Evolutionary conservation across 2,888 invertebrate genomes (phyloP), one percentile per base, ranked within the genome.

Genomic region (Brenthis hecate): DNA sequence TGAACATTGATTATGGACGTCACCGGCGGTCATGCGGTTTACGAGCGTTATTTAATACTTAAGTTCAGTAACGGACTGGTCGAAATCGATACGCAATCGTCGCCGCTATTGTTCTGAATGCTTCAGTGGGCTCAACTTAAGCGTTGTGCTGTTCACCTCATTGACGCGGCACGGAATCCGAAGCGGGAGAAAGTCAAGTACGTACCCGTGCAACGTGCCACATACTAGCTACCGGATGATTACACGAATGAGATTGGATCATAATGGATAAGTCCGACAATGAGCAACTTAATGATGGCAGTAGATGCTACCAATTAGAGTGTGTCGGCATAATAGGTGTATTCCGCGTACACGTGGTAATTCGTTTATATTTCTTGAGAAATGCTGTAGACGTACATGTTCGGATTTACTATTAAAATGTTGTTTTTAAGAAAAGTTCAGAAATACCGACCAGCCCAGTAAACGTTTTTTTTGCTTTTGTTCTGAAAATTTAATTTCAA

Each of bases 151-250:
- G 88, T 87, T 90, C 89, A 89, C 89, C 85, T 88, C 87, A 82
- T 85, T 85, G 87, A 87, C 85, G 85, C 85, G 87, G 85, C 87
- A 87, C 85, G 88, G 89, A 86, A 90, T 90, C 86, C 80, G 80
- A 80, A 78, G 77, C 79, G 76, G 85, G 92, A 89, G 92, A 92
- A 92, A 92, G 92, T 91, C 89, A 87, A 88, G 87, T 87, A 87
- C 88, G 80, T 80, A 81, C 80, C 73, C 81, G 84, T 84, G 81
- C 84, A 81, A 83, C 83, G 88, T 84, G 83, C 88, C 75, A 89
- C 87, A 87, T 82, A 78, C 78, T 70, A 65, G 71, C 73, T 75
- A 73, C 83, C 78, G 82, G 79, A 81, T 81, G 81, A 84, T 87
- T 85, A 86, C 85, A 85, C 81, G 79, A 82, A 75, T 80, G 77